Evolutionary conservation across 1,140 invertebrate species (phyloP), one percentile per base, ranked within the genome.

Genomic region (Berghia stephanieae): DNA sequence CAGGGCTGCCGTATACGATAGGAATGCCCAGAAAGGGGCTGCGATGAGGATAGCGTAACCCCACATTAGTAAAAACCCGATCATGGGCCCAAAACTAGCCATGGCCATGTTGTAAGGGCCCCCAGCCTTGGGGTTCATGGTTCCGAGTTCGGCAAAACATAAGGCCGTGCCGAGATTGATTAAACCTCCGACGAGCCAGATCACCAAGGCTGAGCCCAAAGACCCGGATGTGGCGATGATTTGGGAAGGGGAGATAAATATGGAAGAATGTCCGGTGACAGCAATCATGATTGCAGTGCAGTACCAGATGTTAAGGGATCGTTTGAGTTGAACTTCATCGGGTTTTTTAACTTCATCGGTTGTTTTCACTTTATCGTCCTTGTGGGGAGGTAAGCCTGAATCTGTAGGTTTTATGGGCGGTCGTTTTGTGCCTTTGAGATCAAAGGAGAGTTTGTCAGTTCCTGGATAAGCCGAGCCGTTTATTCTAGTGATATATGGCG

Each of bases 71-170:
- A 99, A 90, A 89, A 99, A 99, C 0, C 96, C 95, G 1, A 95
- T 95, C 31, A 99, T 88, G 2, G 94, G 92, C 0, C 40, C 98
- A 95, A 91, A 98, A 0, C 95, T 95, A 86, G 95, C 94, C 71
- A 93, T 93, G 46, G 99, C 96, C 86, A 99, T 99, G 0, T 96
- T 95, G 89, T 99, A 99, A 90, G 99, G 97, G 4, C 98, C 98
- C 6, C 98, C 98, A 27, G 96, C 97, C 86, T 96, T 96, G 2
- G 95, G 94, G 81, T 98, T 96, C 60, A 94, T 92, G 88, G 95
- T 92, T 92, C 97, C 98, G 67, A 99, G 91, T 92, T 99, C 98
- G 0, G 97, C 96, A 88, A 98, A 99, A 87, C 97, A 99, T 0
- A 99, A 90, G 1, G 96, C 96, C 6, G 96, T 96, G 67, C 97